Conservation (phyloP, 2,888 invertebrate species). For the Agrotis exclamationis region DNA sequence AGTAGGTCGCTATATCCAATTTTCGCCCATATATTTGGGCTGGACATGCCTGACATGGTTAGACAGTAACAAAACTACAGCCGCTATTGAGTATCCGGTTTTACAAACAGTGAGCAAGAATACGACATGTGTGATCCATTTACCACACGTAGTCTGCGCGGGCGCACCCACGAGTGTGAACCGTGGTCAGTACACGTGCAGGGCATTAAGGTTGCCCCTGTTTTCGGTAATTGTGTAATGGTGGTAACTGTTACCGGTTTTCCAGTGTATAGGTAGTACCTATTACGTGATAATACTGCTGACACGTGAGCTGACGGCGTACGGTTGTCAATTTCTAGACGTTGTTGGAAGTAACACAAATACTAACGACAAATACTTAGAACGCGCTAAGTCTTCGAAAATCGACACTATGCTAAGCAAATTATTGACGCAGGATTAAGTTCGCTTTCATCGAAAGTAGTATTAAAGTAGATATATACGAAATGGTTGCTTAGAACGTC, state of each 20-base stretch:
- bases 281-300: slow-evolving; percentile 14
- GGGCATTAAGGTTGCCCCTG: slow-evolving; percentile 51
- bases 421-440: too few species aligned
- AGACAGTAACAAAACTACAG: too few species aligned
- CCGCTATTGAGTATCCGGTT: slow-evolving; percentile 1
- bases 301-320: background rate
- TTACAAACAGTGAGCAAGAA: slow-evolving; percentile 30
- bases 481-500: too few species aligned
- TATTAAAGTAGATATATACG: too few species aligned
- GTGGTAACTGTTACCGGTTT: slow-evolving; percentile 27
- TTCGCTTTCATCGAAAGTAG: too few species aligned
- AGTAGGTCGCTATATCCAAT: too few species aligned
- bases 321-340: background rate
- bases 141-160: slow-evolving; percentile 45
- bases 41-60: too few species aligned
- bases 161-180: slow-evolving; percentile 64
- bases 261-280: background rate
- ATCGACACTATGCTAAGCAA: too few species aligned
- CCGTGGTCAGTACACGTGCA: slow-evolving; percentile 49
- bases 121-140: slow-evolving; percentile 58
- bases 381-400: too few species aligned
- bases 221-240: slow-evolving; percentile 50
- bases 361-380: too few species aligned
- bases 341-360: background rate
- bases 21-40: too few species aligned